Percentiles rank a stretch among this genome's conserved stretches.
These are phyloP conservation scores for Phyllotreta cruciferae DNA, from an alignment of 2,888 invertebrate species.

Conservation along the genomic window DNA sequence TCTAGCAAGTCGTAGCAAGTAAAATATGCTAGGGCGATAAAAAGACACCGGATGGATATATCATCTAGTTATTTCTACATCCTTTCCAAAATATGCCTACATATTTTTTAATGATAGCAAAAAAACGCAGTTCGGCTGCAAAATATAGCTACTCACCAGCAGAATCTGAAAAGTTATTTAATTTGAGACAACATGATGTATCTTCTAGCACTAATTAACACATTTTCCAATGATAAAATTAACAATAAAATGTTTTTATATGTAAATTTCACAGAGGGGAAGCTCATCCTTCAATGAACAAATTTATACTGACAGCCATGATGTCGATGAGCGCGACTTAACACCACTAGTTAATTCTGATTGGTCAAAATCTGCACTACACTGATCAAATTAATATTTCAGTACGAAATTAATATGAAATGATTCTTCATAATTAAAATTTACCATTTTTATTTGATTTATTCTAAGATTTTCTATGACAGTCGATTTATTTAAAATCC, in stretches of 20 bases:
- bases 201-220: conserved; percentile 48
- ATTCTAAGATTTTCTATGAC: too few species aligned
- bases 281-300: conserved; percentile 85
- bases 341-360: conserved; percentile 72
- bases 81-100: conserved; percentile 27
- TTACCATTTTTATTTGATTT: not conserved
- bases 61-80: conserved; percentile 25
- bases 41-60: conserved; percentile 27
- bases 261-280: conserved; percentile 73
- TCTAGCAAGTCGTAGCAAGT: conserved; percentile 1
- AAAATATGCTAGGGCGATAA: conserved; percentile 5
- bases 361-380: conserved; percentile 63
- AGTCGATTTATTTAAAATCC: too few species aligned
- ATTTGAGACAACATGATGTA: conserved; percentile 54
- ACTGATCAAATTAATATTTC: conserved; percentile 13
- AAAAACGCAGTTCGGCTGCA: not conserved
- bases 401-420: not conserved
- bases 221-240: conserved; percentile 50
- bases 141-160: conserved; percentile 43
- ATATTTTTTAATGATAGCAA: conserved; percentile 14
- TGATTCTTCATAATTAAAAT: not conserved
- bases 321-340: conserved; percentile 86
- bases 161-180: conserved; percentile 43
- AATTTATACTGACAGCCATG: conserved; percentile 98
- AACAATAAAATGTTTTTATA: conserved; percentile 53